Evolutionary conservation across 2,113 vertebrate species (phyloP).

Genomic region (Thinocorus orbignyianus): DNA sequence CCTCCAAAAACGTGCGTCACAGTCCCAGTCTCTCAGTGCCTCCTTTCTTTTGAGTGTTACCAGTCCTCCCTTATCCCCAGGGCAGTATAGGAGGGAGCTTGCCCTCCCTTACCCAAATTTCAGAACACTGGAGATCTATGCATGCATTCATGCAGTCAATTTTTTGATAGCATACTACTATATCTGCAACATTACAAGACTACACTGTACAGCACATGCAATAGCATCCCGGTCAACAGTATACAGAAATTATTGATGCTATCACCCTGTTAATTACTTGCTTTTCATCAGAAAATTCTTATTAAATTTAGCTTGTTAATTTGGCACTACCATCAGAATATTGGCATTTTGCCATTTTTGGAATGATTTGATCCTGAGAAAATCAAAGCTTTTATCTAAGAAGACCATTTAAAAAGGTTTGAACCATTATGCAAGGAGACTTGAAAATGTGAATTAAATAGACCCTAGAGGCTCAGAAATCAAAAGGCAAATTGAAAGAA

Average conservation of each 20-base stretch:
- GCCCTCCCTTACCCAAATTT: background rate
- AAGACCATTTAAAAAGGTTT: background rate
- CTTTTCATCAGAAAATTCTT: background rate
- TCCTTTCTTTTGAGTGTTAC: background rate
- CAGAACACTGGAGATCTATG: background rate
- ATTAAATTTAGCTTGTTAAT: background rate
- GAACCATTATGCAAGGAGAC: background rate
- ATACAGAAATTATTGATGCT: background rate
- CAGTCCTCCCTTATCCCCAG: background rate
- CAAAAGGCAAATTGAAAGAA: background rate
- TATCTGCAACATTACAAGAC: background rate
- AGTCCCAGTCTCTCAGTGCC: accelerated
- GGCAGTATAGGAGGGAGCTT: background rate
- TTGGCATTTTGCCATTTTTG: background rate
- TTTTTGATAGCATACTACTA: background rate
- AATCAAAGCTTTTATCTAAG: background rate
- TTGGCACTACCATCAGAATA: background rate
- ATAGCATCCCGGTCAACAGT: background rate
- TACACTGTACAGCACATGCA: background rate
- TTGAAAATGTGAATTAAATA: background rate
- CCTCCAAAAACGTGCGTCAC: background rate
- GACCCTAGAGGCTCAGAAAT: background rate
- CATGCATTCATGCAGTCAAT: background rate
- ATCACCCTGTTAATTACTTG: background rate
- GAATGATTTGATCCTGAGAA: background rate